Base-by-base conservation (phyloP, 2,888 invertebrate genomes). In the Rhagium mordax region DNA sequence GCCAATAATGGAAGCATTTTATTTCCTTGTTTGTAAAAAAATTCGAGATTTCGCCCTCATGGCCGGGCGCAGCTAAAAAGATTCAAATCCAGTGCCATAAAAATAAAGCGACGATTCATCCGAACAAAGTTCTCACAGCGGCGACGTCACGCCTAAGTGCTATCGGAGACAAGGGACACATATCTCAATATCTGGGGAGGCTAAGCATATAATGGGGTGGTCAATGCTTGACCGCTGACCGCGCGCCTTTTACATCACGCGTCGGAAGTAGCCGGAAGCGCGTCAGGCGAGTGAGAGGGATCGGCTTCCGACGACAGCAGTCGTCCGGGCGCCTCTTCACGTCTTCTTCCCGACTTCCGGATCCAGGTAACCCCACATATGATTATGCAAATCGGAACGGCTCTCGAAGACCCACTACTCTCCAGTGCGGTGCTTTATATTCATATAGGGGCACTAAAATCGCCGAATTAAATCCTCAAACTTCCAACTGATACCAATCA, bases 291-390 rank as follows among this genome's bases (percentile, higher is more conserved):
- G 80, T 76, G 77, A 74, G 78, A 80, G 74, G 78, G 77, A 74
- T 77, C 77, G 72, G 65, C 72, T 77, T 79, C 78, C 77, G 78
- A 70, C 71, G 67, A 57, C 70, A 41, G 70, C 71, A 77, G 78
- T 73, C 80, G 78, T 77, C 86, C 86, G 87, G 92, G 92, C 92
- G 92, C 92, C 92, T 90, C 90, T 89, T 70, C 69, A 64, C 64
- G 72, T 59, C 70, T 57, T 65, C 53, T 6, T 21, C 47, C 48
- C 10, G 15, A 5, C 75, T 72, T 79, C 57, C 57, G 27, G 57
- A 27, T 13, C n/a, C 57, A 57, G 67, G 67, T 67, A 67, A 67
- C 57, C 82, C 79, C 81, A 84, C 84, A 84, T 83, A 82, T 80
- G 84, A 84, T 84, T 85, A 84, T 84, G 83, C 79, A 84, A 84